phyloP scores from a whole-genome alignment of 2,797 vertebrate genomes.

The Poeciliopsis presidionis region DNA sequence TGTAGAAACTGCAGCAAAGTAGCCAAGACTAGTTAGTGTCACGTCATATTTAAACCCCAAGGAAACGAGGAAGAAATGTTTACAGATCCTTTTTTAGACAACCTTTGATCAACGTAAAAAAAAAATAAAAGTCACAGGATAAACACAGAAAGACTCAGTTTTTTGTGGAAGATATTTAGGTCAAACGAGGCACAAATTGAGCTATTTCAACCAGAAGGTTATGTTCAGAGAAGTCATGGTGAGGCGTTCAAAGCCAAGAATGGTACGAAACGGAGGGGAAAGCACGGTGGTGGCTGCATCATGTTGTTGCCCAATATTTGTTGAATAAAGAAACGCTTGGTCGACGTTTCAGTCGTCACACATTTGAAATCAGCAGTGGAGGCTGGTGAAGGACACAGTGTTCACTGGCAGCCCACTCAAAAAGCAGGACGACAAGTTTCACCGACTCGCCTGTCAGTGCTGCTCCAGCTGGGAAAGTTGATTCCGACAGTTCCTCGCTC shows the following conservation, averaged over 20 bases:
- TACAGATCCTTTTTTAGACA: neutral
- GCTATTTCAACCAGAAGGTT: neutral
- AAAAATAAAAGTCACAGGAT: neutral
- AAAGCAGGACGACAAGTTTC: neutral
- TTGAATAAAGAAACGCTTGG: too few species aligned
- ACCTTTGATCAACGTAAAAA: neutral
- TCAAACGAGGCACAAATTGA: neutral
- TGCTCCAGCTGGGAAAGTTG: constrained; percentile 18
- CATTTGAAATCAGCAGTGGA: constrained; percentile 12
- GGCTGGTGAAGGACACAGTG: constrained; percentile 20
- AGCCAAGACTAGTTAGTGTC: neutral
- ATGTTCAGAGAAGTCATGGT: neutral
- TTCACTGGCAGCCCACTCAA: neutral
- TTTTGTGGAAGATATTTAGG: neutral
- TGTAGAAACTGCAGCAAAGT: neutral
- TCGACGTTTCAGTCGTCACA: neutral
- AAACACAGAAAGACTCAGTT: neutral
- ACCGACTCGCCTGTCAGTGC: constrained; percentile 20
- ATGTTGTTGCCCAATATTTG: neutral
- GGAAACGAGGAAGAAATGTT: neutral
- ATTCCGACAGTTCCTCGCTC: constrained; percentile 3
- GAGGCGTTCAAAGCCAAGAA: neutral
- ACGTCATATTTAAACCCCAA: neutral
- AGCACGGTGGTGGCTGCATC: neutral
- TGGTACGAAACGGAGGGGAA: neutral